Evolutionary conservation across 2,113 vertebrate genomes (phyloP).

Genomic region (Hiodon alosoides): DNA sequence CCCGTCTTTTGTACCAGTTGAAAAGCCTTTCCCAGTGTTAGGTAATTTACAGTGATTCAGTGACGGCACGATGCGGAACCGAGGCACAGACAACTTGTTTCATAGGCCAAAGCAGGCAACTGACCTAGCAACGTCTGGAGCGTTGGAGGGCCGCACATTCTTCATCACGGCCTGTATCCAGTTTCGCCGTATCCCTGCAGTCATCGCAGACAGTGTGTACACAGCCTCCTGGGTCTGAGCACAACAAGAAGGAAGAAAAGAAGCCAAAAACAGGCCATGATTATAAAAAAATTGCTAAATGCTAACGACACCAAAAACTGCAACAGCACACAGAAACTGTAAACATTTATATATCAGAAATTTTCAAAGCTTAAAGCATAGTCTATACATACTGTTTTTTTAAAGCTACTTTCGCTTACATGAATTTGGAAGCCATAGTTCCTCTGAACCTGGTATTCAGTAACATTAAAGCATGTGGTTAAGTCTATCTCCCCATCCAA

Average conservation of each 20-base stretch:
- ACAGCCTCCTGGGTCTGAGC: conserved; percentile 64
- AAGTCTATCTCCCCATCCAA: conserved; percentile 72
- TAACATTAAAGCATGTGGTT: conserved; percentile 66
- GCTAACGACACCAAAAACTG: too few species aligned
- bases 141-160: conserved; percentile 67
- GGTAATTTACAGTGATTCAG: too few species aligned
- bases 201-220: conserved; percentile 72
- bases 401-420: conserved; percentile 44
- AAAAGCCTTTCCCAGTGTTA: too few species aligned
- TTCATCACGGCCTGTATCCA: conserved; percentile 76
- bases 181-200: conserved; percentile 70
- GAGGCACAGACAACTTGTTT: too few species aligned
- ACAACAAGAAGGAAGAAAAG: background rate
- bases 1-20: too few species aligned
- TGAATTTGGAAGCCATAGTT: conserved; percentile 75
- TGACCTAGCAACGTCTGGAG: conserved; percentile 70
- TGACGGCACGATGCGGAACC: too few species aligned
- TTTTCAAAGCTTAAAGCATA: background rate
- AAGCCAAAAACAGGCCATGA: background rate
- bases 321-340: too few species aligned
- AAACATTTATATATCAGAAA: too few species aligned
- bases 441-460: conserved; percentile 70
- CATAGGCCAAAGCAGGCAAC: background rate
- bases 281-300: too few species aligned
- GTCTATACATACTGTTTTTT: too few species aligned